These are phyloP conservation scores for Eumaeus atala DNA, from an alignment of 1,140 invertebrate genomes.

Conservation along the genomic window DNA sequence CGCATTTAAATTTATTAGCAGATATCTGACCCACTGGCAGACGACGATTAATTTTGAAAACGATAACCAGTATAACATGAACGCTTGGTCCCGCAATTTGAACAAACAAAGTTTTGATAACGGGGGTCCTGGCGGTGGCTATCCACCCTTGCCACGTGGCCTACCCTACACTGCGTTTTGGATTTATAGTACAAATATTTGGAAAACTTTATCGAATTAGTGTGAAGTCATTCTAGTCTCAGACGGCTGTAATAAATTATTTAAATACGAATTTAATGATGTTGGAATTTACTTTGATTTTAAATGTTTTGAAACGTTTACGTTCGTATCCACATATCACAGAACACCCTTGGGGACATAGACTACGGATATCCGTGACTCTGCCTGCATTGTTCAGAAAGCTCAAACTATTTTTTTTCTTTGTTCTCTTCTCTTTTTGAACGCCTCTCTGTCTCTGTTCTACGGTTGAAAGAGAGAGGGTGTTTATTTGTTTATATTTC, in stretches of 20 bases:
- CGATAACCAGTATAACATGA: slow-evolving; percentile 30
- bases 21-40: slow-evolving; percentile 1
- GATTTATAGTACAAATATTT: slow-evolving; percentile 12
- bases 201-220: slow-evolving; percentile 9
- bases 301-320: not conserved
- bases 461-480: no score
- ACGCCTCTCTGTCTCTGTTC: no score
- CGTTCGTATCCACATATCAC: not conserved
- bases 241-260: slow-evolving; percentile 1
- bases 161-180: slow-evolving; percentile 3
- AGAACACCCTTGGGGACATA: not conserved
- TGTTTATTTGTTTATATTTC: no score
- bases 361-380: not conserved
- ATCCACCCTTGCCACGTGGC: not conserved
- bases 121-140: not conserved
- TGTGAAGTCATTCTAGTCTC: not conserved
- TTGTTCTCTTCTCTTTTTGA: no score
- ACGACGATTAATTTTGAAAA: slow-evolving; percentile 5
- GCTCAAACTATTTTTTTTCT: no score
- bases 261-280: not conserved
- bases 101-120: not conserved
- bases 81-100: slow-evolving; percentile 15
- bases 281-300: not conserved
- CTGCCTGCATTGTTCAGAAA: no score
- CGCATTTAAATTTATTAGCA: slow-evolving; percentile 1